These are phyloP conservation scores for Pentamera pediparva DNA, from an alignment of 53 echinoderm and acorn worm genomes.

Conservation along the genomic window DNA sequence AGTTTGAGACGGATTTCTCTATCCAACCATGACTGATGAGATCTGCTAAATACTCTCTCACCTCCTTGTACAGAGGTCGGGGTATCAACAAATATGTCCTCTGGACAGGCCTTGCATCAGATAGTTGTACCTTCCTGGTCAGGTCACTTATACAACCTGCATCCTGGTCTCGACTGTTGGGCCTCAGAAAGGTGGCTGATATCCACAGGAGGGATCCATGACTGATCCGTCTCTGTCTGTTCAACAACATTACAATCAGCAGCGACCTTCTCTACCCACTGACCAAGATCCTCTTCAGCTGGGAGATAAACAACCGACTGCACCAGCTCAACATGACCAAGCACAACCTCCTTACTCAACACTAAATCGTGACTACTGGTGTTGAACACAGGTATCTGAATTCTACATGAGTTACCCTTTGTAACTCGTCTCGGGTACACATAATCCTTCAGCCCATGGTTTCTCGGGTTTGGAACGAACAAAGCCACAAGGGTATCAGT, in stretches of 20 bases:
- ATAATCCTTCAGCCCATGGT: conserved; percentile 4
- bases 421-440: conserved; percentile 1
- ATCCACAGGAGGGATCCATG: conserved; percentile 21
- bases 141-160: not conserved
- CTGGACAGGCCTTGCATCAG: conserved; percentile 47
- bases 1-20: conserved; percentile 32
- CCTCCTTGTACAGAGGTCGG: conserved; percentile 45
- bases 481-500: not conserved
- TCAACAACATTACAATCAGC: too few relatives aligned
- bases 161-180: not conserved
- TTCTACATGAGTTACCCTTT: not conserved
- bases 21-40: conserved; percentile 41
- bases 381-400: conserved; percentile 20
- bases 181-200: not conserved
- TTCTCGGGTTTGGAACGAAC: conserved; percentile 14
- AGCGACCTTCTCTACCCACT: not conserved
- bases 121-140: not conserved
- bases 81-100: conserved; percentile 45
- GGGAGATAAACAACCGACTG: not conserved
- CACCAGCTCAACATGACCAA: not conserved
- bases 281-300: not conserved
- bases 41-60: conserved; percentile 38
- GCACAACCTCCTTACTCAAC: conserved; percentile 14
- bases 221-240: too few relatives aligned
- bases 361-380: not conserved